Evolutionary conservation across 2,797 vertebrate species (phyloP), one percentile per base, ranked within the genome.

Genomic region (Chelon auratus): DNA sequence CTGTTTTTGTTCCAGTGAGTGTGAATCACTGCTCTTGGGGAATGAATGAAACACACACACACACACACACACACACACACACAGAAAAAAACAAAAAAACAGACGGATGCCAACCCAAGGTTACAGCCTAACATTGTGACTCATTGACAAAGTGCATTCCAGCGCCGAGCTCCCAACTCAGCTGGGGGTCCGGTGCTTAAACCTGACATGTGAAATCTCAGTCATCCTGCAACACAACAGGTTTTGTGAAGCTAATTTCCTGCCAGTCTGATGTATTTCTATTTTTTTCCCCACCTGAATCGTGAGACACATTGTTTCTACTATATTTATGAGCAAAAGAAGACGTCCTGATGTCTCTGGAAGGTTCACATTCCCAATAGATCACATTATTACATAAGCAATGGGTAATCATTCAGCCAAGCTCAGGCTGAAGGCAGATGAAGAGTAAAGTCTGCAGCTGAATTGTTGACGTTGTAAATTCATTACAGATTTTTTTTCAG

Each of bases 81-180:
- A 68, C 52, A 86, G 43, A 83, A 68, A 22, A 22, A 71, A n/a
- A 65, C 6, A 45, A 13, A 1, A 47, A 61, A 12, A 63, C 22
- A 57, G 57, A 80, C 52, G 7, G 53, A 85, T 72, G 75, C 63
- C 53, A 69, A 47, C 45, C 59, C 74, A 69, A 82, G 77, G 82
- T 80, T 74, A 65, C 68, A 78, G 82, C 77, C 74, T 62, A 75
- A 68, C 77, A 43, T 43, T 39, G 72, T 91, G 84, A 93, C 83
- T 92, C 87, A 91, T 84, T 91, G 83, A 91, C 86, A 17, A 84
- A 86, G 72, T 75, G 70, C 72, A 91, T 90, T 92, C 86, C 87
- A 62, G 72, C 5, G 14, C 30, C 51, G 68, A 74, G 72, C 68
- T 51, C 59, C 75, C 68, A 75, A 74, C 81, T 85, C 85, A 40